Base-by-base conservation (phyloP, 37 sponge, comb jelly and placozoan genomes). In the Hormiphora californensis region DNA sequence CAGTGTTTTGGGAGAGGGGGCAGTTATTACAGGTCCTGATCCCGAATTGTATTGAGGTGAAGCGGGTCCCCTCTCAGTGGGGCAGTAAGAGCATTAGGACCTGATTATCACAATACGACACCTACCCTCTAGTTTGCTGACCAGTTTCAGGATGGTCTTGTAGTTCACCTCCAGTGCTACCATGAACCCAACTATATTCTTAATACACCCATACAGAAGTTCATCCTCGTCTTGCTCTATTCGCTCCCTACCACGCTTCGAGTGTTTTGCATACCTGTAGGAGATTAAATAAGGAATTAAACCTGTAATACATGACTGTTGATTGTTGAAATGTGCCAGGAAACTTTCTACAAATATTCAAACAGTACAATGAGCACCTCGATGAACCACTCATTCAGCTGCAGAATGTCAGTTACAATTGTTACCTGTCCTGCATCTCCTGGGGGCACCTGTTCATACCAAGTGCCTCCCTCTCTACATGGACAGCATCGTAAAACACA, bases 131-230 rank as follows among this genome's bases (percentile, higher is more conserved):
- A 65, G 35, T 33, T 38, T 27, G 37, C 38, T 36, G 4, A 65
- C 35, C 5, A 65, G 30, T 38, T 65, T 65, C 37, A 32, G 32
- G 67, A 65, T 65, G 30, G 37, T 65, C 28, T 65, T 65, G 17
- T 11, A 4, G 21, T 65, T 38, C 67, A 65, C 67, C 33, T 65
- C 67, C 67, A 65, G 67, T 1, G 67, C 67, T 28, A 65, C 67
- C 67, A 65, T 65, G 37, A 65, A 65, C 37, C 67, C 67, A 8
- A 65, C 67, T 65, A 65, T 65, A 19, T 65, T 65, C 37, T 65
- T 65, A 36, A 65, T 65, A 65, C 67, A 65, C 17, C 67, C 67
- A 17, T 65, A 65, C 67, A 65, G 37, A 1, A 65, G 37, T 38
- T 65, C 67, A 19, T 65, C 67, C 37, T 65, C 67, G 17, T 65